A percentile compares a stretch with the other conserved stretches of the same genome.
Conservation (phyloP, 1,140 invertebrate genomes). For the Bombus confusus region DNA sequence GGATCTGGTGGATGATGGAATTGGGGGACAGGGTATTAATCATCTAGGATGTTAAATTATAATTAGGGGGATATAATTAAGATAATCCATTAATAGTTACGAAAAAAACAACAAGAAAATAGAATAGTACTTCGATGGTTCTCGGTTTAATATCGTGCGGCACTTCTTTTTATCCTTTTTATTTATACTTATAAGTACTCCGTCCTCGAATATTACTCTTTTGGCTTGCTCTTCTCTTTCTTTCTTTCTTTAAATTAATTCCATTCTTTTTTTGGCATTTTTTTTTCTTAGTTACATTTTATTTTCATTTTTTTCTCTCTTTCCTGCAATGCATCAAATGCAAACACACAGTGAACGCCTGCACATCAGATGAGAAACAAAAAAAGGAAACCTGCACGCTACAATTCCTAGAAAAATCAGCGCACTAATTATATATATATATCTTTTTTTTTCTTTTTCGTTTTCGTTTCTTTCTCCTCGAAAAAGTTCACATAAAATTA, state of each 20-base stretch:
- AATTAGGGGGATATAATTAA: conserved; percentile 79
- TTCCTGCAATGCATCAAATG: conserved; percentile 30
- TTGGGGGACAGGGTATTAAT: conserved; percentile 67
- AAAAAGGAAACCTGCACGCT: conserved; percentile 64
- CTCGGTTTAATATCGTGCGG: conserved; percentile 60
- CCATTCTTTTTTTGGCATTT: conserved; percentile 50
- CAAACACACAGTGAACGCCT: conserved; percentile 56
- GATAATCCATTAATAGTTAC: conserved; percentile 81
- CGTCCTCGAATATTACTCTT: conserved; percentile 37
- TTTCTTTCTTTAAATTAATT: conserved; percentile 54
- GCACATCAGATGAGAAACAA: conserved; percentile 60
- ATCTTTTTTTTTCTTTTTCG: conserved; percentile 32
- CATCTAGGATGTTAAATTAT: conserved; percentile 80
- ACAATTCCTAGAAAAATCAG: conserved; percentile 64
- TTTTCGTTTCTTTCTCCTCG: conserved; percentile 33
- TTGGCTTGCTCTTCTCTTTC: conserved; percentile 39
- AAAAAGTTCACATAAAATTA: conserved; percentile 63
- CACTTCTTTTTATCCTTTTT: conserved; percentile 34
- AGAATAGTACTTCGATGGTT: conserved; percentile 73
- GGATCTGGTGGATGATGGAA: conserved; percentile 41
- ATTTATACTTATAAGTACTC: conserved; percentile 57
- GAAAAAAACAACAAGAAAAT: conserved; percentile 81
- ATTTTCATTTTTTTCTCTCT: conserved; percentile 28
- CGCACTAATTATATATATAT: conserved; percentile 52
- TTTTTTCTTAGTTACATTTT: conserved; percentile 55